Base-by-base conservation (phyloP, 2,888 invertebrate species). In the Apamea monoglypha region DNA sequence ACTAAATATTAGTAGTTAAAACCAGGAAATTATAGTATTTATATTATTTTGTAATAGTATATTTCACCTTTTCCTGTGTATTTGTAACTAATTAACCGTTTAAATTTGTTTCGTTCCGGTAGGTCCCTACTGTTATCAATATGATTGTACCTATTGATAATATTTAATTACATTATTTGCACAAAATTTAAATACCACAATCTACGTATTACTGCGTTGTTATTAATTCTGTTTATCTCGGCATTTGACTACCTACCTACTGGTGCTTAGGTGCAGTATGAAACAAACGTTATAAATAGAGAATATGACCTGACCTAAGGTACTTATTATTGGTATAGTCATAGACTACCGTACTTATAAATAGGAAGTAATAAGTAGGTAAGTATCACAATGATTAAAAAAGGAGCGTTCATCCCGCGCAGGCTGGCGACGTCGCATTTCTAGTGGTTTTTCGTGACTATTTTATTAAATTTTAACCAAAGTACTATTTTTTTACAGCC, bases 121-220 rank as follows among this genome's bases (percentile, higher is more conserved):
- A 16, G 61, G 50, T 66, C 16, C 74, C 18, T 36, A 14, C 2
- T 50, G 69, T 50, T 81, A 83, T 81, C 61, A 29, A 61, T 50
- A 59, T 64, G 56, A 79, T 79, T 50, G 59, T 25, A 32, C 67
- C 14, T 67, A 67, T 67, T 71, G 68, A 84, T 80, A 69, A 50
- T 50, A 72, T 80, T 73, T 84, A 79, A 82, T 84, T 73, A 59
- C 50, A 64, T 47, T 69, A 80, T 84, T 84, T 53, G 64, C 21
- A 32, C 80, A 64, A 84, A 84, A 79, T 25, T 29, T 44, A 79
- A 72, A 73, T 79, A 82, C 50, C 80, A 53, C 80, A 80, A 84
- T 83, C 1, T 72, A 64, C 44, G 18, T 32, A 66, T 73, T 64
- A 61, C 32, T 32, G n/a, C 16, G 14, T 68, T 68, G 61, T 74